Conservation (phyloP, 1,140 invertebrate genomes). For the Tetramorium parvispinum region DNA sequence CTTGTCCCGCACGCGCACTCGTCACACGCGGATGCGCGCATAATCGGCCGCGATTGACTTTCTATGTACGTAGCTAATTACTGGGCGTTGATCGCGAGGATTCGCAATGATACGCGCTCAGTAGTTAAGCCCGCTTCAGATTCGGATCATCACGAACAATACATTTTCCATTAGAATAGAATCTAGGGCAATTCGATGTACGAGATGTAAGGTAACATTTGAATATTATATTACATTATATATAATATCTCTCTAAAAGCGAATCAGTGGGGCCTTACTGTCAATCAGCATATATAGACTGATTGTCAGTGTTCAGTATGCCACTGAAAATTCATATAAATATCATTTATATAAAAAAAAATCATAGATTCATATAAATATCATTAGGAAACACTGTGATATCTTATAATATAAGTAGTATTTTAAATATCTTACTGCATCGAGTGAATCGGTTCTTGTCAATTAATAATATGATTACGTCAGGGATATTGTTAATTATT, state of each 20-base stretch:
- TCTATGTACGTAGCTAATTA: slow-evolving; percentile 54
- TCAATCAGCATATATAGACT: too few species aligned
- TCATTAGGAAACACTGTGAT: background rate
- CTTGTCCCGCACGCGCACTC: slow-evolving; percentile 6
- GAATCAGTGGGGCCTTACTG: too few species aligned
- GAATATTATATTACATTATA: background rate
- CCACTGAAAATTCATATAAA: too few species aligned
- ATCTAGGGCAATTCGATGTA: background rate
- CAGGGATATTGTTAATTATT: slow-evolving; percentile 19
- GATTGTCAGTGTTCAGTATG: too few species aligned
- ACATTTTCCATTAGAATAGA: slow-evolving; percentile 33
- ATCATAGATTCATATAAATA: background rate
- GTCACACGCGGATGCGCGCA: slow-evolving; percentile 48
- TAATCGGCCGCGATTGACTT: slow-evolving; percentile 54
- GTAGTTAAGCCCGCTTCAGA: slow-evolving; percentile 19
- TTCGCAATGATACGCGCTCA: background rate
- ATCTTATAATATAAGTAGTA: background rate
- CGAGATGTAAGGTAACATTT: background rate
- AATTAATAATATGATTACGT: background rate
- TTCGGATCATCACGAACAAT: background rate
- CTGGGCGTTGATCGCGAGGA: slow-evolving; percentile 35
- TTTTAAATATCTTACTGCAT: background rate
- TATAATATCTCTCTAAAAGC: too few species aligned
- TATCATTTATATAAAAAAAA: too few species aligned
- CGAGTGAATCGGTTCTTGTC: background rate